These are phyloP conservation scores for Petrocephalus sullivani DNA, from an alignment of 2,797 vertebrate genomes.

Conservation along the genomic window DNA sequence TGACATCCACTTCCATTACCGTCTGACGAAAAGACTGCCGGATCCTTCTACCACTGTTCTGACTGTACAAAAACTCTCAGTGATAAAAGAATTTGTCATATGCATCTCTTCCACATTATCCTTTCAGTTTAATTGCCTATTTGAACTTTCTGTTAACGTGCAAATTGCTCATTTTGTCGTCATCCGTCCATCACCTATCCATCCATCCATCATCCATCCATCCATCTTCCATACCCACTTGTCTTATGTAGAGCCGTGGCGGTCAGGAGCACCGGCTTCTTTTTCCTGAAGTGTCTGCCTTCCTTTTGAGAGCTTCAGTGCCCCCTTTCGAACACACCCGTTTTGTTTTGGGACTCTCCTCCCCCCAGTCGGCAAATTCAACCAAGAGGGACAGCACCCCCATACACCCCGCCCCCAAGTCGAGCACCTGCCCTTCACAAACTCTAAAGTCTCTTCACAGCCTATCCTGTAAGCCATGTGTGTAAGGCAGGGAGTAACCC, in stretches of 20 bases:
- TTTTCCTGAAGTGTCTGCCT: neutral
- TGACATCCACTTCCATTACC: neutral
- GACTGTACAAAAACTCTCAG: neutral
- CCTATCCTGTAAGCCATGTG: neutral
- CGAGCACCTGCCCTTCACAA: neutral
- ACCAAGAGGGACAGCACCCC: neutral
- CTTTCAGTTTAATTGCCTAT: neutral
- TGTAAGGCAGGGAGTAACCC: neutral
- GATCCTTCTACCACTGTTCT: neutral
- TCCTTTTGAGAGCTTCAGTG: neutral
- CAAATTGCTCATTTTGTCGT: neutral
- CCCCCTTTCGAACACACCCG: neutral
- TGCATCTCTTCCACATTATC: neutral
- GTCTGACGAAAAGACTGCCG: neutral
- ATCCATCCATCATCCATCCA: neutral
- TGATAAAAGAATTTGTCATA: neutral
- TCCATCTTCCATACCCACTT: neutral
- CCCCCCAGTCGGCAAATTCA: neutral
- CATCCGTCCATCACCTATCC: neutral
- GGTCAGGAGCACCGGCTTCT: neutral
- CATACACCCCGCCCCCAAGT: neutral
- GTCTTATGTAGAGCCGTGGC: neutral
- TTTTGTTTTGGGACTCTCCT: neutral
- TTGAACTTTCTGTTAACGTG: neutral
- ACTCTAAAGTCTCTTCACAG: neutral